Base-by-base conservation (phyloP, 2,888 invertebrate genomes). In the Acronicta aceris region DNA sequence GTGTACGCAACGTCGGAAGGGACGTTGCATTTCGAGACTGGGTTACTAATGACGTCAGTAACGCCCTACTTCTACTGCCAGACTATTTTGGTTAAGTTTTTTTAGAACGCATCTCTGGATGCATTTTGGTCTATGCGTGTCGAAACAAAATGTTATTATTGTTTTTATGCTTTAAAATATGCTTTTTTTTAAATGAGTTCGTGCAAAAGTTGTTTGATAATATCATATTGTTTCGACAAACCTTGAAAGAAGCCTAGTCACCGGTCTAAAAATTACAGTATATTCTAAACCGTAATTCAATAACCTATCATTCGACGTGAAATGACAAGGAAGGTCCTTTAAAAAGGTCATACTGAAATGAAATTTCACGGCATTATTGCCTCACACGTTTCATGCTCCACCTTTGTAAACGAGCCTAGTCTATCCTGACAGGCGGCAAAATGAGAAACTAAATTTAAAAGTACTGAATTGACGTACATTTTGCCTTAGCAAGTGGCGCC, bases 11-110 rank as follows among this genome's bases (percentile, higher is more conserved):
- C 84, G 75, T 78, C 75, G 79, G 77, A 86, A 90, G 89, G 89
- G 88, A 84, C 75, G 73, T 50, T 86, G 86, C 86, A 87, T 83
- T 86, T 84, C 69, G 78, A 79, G 82, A 87, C 80, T 84, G 84
- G 88, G 87, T 85, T 85, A 82, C 64, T 55, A 67, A 76, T 92
- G 93, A 93, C 93, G 93, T 93, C 92, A 92, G 76, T 60, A 59
- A 38, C 78, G 89, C 81, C 87, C 89, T 85, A 87, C 78, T 82
- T 83, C 76, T 67, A 76, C 70, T 81, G 81, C 78, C 79, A 83
- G 71, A 81, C 70, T 78, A 78, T 78, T 78, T 76, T 79, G 72
- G 78, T 68, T 63, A 68, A 33, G 48, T 71, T 79, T 76, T 77
- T 78, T 72, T 74, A 59, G 67, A 68, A 72, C 75, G 72, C 74